Conservation (phyloP, 1,140 invertebrate genomes). For the Halotydeus destructor region DNA sequence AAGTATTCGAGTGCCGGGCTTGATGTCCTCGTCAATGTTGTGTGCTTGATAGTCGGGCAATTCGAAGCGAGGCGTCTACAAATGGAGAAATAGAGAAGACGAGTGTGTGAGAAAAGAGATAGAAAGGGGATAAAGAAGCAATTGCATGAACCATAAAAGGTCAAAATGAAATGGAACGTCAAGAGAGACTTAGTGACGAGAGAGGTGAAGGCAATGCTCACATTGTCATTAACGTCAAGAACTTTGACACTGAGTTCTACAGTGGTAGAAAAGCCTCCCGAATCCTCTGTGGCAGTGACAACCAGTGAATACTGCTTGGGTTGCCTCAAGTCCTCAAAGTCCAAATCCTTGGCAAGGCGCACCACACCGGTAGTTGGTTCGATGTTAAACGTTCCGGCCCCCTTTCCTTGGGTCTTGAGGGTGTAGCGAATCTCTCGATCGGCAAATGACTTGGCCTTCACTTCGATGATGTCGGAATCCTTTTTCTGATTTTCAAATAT, state of each 20-base stretch:
- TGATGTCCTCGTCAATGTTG: slow-evolving; percentile 80
- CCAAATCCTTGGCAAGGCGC: slow-evolving; percentile 76
- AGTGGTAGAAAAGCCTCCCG: slow-evolving; percentile 78
- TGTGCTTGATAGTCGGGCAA: slow-evolving; percentile 84
- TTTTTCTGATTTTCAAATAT: slow-evolving; percentile 89
- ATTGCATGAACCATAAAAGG: too few relatives aligned
- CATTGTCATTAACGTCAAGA: slow-evolving; percentile 74
- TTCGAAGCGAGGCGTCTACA: slow-evolving; percentile 77
- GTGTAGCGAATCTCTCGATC: slow-evolving; percentile 84
- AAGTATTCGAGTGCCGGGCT: slow-evolving; percentile 50
- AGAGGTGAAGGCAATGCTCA: too few relatives aligned
- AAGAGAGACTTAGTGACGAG: slow-evolving; percentile 53
- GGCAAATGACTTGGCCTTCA: slow-evolving; percentile 86
- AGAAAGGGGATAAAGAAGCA: too few relatives aligned
- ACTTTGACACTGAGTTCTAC: slow-evolving; percentile 39
- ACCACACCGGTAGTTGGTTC: slow-evolving; percentile 79
- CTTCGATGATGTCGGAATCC: slow-evolving; percentile 84
- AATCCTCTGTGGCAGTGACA: slow-evolving; percentile 83
- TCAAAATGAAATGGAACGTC: too few relatives aligned
- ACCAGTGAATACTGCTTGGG: slow-evolving; percentile 75
- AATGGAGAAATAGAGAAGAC: slow-evolving; percentile 21
- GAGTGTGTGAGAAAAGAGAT: too few relatives aligned
- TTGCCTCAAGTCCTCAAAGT: slow-evolving; percentile 79
- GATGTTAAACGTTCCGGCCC: slow-evolving; percentile 78
- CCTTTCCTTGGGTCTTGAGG: slow-evolving; percentile 67